Evolutionary conservation across 2,888 invertebrate genomes (phyloP).

Genomic region (Pemphredon lugubris): DNA sequence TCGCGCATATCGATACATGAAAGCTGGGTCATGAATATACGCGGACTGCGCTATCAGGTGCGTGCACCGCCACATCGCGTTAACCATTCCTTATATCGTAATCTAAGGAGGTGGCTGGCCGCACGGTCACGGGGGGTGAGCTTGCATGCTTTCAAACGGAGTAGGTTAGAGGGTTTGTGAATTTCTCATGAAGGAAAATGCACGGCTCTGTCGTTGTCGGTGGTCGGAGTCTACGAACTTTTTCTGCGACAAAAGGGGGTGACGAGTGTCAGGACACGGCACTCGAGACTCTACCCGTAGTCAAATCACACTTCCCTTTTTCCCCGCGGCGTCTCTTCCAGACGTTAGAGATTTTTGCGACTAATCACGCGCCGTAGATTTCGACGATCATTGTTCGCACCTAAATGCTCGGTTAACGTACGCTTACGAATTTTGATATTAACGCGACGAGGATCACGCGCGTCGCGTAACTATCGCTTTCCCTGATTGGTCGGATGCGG

Average conservation of each 20-base stretch:
- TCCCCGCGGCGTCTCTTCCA: neutral
- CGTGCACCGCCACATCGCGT: constrained; percentile 73
- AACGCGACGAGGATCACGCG: neutral
- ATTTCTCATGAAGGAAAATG: constrained; percentile 73
- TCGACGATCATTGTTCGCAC: too few species aligned
- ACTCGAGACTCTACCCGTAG: neutral
- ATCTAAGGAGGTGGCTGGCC: constrained; percentile 76
- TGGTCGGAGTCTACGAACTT: constrained; percentile 20
- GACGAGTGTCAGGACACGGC: constrained; percentile 17
- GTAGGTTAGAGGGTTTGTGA: constrained; percentile 71
- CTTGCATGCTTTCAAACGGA: constrained; percentile 71
- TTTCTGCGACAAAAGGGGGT: constrained; percentile 18
- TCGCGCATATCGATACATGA: constrained; percentile 25
- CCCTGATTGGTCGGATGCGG: neutral
- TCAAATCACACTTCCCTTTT: neutral
- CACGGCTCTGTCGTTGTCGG: constrained; percentile 46
- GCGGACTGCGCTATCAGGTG: constrained; percentile 63
- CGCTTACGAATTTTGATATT: too few species aligned
- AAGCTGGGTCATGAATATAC: constrained; percentile 62
- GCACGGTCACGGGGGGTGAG: constrained; percentile 66
- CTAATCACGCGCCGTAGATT: too few species aligned
- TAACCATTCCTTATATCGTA: constrained; percentile 75
- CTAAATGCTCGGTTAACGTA: too few species aligned
- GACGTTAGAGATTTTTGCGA: neutral
- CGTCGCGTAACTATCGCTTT: too few species aligned